These are phyloP conservation scores for Stegodyphus dumicola DNA, from an alignment of 1,140 invertebrate genomes.

Conservation along the genomic window DNA sequence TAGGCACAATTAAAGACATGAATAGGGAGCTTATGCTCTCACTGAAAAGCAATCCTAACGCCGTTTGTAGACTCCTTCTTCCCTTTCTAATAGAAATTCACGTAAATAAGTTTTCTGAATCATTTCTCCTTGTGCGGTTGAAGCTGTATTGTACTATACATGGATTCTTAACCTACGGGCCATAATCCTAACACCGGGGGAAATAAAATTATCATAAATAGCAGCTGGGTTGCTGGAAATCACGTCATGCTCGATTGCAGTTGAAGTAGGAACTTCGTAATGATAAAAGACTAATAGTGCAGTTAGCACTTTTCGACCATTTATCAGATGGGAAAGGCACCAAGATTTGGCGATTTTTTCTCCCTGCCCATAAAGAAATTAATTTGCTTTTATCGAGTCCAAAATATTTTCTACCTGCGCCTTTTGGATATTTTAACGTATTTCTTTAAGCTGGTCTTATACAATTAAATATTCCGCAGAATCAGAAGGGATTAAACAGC, in stretches of 20 bases:
- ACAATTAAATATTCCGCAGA: no score
- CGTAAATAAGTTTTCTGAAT: background rate
- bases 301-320: constrained; percentile 12
- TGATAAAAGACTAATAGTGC: constrained; percentile 32
- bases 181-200: constrained; percentile 36
- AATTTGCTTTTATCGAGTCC: no score
- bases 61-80: constrained; percentile 13
- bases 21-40: constrained; percentile 8
- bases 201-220: constrained; percentile 51
- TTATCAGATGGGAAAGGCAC: background rate
- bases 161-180: constrained; percentile 32
- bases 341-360: constrained; percentile 8
- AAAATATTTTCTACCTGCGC: no score
- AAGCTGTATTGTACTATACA: constrained; percentile 10
- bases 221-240: constrained; percentile 40
- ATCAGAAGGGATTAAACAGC: no score
- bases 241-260: constrained; percentile 24
- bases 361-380: no score
- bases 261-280: constrained; percentile 28
- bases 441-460: no score
- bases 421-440: no score
- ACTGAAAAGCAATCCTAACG: constrained; percentile 30
- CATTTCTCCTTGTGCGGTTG: constrained; percentile 23
- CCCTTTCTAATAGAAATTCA: background rate
- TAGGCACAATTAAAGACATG: constrained; percentile 25